These are phyloP conservation scores for Alces alces DNA, from an alignment of 2,113 vertebrate genomes.

Conservation along the genomic window DNA sequence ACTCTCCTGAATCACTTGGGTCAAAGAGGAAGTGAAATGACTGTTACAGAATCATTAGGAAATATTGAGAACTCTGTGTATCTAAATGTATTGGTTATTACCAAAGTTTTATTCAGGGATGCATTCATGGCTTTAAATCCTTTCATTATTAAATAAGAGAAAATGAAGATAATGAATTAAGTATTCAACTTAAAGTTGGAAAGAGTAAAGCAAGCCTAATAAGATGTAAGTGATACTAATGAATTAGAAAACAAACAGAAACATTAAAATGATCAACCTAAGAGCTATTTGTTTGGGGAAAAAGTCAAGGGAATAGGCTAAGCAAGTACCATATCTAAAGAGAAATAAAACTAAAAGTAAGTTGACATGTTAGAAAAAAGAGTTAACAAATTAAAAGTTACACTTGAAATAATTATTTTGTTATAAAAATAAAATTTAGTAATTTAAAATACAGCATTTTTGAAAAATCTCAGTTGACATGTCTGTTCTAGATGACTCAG, in stretches of 20 bases:
- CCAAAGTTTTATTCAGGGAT: slow-evolving; percentile 20
- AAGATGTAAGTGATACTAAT: background rate
- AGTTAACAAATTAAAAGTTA: background rate
- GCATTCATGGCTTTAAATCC: background rate
- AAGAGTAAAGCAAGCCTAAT: background rate
- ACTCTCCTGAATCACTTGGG: background rate
- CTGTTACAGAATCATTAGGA: background rate
- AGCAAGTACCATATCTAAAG: background rate
- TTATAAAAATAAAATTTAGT: background rate
- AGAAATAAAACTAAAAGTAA: slow-evolving; percentile 17
- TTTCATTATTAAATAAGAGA: slow-evolving; percentile 6
- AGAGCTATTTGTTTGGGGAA: background rate
- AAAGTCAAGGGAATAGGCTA: background rate
- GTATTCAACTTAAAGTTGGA: background rate
- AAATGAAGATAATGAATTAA: slow-evolving; percentile 34
- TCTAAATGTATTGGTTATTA: background rate
- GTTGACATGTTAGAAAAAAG: background rate
- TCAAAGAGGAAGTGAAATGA: background rate
- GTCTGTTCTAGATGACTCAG: slow-evolving; percentile 26
- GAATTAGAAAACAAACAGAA: background rate
- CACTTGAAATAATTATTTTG: slow-evolving; percentile 8
- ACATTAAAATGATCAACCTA: background rate
- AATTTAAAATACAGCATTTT: slow-evolving; percentile 24
- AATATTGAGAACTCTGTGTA: background rate
- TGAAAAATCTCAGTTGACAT: background rate